phyloP scores from a whole-genome alignment of 2,797 vertebrate species.

The Sebastes minor region DNA sequence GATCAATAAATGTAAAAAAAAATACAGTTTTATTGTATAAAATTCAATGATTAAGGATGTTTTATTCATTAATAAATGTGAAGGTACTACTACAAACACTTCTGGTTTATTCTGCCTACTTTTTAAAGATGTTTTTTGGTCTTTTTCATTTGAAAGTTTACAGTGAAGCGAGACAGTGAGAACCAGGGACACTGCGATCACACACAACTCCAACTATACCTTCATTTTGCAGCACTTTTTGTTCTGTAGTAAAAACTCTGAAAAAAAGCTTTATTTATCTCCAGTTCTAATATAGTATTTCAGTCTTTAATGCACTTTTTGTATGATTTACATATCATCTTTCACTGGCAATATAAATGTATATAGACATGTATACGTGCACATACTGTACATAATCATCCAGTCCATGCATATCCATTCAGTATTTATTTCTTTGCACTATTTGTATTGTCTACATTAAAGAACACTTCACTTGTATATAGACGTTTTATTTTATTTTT shows the following conservation, averaged over 20 bases:
- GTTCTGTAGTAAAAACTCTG: neutral
- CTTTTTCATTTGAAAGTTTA: neutral
- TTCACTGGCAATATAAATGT: too few relatives aligned
- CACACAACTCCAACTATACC: neutral
- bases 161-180: neutral
- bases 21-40: neutral
- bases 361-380: too few relatives aligned
- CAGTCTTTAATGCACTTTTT: neutral
- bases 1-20: neutral
- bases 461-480: too few relatives aligned
- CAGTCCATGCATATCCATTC: too few relatives aligned
- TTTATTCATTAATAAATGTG: neutral
- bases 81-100: neutral
- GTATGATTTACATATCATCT: too few relatives aligned
- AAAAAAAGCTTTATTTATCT: neutral
- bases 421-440: too few relatives aligned
- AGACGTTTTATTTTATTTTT: too few relatives aligned
- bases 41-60: neutral
- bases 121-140: neutral
- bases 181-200: neutral
- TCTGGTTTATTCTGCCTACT: neutral
- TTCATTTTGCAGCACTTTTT: neutral
- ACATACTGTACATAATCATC: too few relatives aligned
- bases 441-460: too few relatives aligned
- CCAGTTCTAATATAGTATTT: neutral